A percentile compares a stretch with the other conserved stretches of the same genome.
Evolutionary conservation across 2,797 vertebrate species (phyloP).

Genomic region (Toxotes lorentzi): DNA sequence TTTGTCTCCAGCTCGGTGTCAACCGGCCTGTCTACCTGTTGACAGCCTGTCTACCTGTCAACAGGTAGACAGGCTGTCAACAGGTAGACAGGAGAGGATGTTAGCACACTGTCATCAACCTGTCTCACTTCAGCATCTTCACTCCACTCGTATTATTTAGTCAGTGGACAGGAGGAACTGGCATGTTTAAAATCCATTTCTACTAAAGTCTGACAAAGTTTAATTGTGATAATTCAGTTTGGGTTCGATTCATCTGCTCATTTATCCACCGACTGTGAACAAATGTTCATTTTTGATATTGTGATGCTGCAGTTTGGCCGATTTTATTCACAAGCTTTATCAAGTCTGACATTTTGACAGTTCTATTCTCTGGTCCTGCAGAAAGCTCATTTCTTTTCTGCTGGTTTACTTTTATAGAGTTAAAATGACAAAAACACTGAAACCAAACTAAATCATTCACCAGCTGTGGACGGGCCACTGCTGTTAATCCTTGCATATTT

Average conservation of each 20-base stretch:
- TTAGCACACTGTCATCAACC: neutral
- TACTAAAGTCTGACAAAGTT: neutral
- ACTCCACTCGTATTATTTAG: neutral
- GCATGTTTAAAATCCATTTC: neutral
- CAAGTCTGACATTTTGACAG: neutral
- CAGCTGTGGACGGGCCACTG: too few species aligned
- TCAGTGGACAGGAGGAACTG: neutral
- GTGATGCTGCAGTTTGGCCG: neutral
- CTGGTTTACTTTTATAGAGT: neutral
- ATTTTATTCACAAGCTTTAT: neutral
- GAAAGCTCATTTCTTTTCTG: neutral
- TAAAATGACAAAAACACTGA: neutral
- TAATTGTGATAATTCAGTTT: neutral
- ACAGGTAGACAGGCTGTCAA: slow-evolving; percentile 36
- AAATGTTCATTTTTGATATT: neutral
- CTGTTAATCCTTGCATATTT: too few species aligned
- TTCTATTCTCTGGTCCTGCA: too few species aligned
- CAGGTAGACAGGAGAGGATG: slow-evolving; percentile 12
- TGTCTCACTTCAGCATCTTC: neutral
- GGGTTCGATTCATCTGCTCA: neutral
- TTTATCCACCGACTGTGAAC: neutral
- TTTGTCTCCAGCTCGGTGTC: neutral
- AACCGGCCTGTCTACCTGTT: slow-evolving; percentile 26
- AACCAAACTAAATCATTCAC: neutral
- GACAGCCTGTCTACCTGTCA: slow-evolving; percentile 30